A percentile compares a stretch with the other conserved stretches of the same genome.
Evolutionary conservation across 1,140 invertebrate genomes (phyloP).

Genomic region (Sitobion miscanthi): DNA sequence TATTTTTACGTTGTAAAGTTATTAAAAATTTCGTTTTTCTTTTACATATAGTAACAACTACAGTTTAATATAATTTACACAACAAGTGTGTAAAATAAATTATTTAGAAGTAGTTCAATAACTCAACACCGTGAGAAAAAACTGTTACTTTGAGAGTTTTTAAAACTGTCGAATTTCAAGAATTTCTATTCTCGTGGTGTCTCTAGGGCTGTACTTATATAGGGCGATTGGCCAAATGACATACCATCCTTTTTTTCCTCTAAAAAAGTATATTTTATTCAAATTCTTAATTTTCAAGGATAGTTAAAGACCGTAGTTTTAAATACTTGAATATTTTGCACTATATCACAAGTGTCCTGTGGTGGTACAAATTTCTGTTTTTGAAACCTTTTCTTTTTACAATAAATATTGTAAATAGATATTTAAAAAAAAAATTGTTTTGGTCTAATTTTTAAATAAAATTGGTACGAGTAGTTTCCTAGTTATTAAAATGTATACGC

Average conservation of each 20-base stretch:
- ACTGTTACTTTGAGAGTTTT: neutral
- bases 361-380: too few relatives aligned
- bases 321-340: too few relatives aligned
- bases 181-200: neutral
- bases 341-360: too few relatives aligned
- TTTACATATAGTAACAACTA: neutral
- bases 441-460: neutral
- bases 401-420: too few relatives aligned
- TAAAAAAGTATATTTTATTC: too few relatives aligned
- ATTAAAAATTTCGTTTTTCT: neutral
- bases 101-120: neutral
- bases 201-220: neutral
- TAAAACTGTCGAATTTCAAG: neutral
- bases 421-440: too few relatives aligned
- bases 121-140: neutral
- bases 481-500: neutral
- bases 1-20: neutral
- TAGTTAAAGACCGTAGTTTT: neutral
- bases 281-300: too few relatives aligned
- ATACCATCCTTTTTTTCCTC: too few relatives aligned
- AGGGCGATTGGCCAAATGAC: neutral
- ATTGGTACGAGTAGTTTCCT: neutral
- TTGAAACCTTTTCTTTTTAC: too few relatives aligned
- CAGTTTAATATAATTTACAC: neutral
- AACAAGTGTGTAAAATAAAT: neutral